Evolutionary conservation across 2,113 vertebrate species (phyloP).

Genomic region (Poicephalus meyeri): DNA sequence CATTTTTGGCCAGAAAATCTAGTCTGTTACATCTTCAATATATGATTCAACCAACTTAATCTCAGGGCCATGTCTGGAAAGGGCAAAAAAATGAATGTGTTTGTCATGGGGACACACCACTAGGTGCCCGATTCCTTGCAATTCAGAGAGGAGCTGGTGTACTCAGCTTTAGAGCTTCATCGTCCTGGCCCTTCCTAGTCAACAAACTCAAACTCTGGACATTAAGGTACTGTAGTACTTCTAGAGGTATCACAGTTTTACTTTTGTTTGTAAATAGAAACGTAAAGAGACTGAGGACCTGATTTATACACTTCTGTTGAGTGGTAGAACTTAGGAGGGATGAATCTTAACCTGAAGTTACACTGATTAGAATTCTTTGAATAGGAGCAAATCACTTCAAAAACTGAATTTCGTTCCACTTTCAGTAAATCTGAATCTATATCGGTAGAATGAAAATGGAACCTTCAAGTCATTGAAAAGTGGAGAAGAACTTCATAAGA

Average conservation of each 20-base stretch:
- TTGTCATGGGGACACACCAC: background rate
- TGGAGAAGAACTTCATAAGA: background rate
- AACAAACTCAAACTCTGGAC: background rate
- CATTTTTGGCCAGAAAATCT: background rate
- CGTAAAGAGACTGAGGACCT: background rate
- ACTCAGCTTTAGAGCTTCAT: background rate
- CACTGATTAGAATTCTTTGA: background rate
- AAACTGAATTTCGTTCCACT: background rate
- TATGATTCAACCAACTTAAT: background rate
- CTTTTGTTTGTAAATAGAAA: background rate
- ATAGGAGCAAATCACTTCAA: background rate
- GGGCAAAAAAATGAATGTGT: background rate
- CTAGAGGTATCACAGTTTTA: background rate
- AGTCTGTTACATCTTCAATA: background rate
- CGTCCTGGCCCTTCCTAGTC: background rate
- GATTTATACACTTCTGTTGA: background rate
- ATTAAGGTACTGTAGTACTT: background rate
- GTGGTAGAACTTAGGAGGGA: background rate
- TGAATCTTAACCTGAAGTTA: background rate
- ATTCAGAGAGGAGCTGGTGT: background rate
- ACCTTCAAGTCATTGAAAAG: background rate
- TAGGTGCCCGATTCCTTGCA: no score
- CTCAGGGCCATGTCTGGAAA: background rate
- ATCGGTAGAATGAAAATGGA: background rate
- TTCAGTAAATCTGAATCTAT: background rate